phyloP scores from a whole-genome alignment of 2,113 vertebrate genomes.

The Synchiropus splendidus region DNA sequence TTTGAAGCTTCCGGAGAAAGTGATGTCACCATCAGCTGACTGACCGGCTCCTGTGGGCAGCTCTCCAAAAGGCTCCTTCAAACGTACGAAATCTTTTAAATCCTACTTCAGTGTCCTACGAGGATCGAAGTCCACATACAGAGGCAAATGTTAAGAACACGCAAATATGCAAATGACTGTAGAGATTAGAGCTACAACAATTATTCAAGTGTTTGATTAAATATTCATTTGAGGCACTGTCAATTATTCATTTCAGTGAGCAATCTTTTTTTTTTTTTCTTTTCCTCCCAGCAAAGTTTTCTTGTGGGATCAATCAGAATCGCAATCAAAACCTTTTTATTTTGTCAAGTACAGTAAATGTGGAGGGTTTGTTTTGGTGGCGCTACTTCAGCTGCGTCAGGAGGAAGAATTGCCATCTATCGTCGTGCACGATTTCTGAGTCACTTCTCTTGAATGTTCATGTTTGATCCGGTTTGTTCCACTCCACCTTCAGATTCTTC shows the following conservation, averaged over 20 bases:
- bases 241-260: constrained; percentile 93
- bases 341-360: constrained; percentile 32
- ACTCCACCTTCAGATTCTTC: too few species aligned
- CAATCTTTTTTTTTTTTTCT: constrained; percentile 69
- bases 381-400: background rate
- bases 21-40: background rate
- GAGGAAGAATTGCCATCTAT: too few species aligned
- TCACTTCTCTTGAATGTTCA: too few species aligned
- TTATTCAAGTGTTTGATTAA: constrained; percentile 96
- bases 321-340: constrained; percentile 47
- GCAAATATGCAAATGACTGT: constrained; percentile 91
- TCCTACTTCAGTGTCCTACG: constrained; percentile 72
- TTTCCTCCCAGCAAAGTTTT: constrained; percentile 35
- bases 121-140: constrained; percentile 77
- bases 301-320: constrained; percentile 51
- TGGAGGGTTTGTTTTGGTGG: constrained; percentile 36
- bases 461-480: too few species aligned
- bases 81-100: constrained; percentile 42
- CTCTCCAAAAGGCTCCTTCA: constrained; percentile 11
- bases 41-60: background rate
- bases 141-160: constrained; percentile 77
- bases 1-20: background rate
- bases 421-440: too few species aligned
- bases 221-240: constrained; percentile 90
- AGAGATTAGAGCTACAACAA: constrained; percentile 92